phyloP scores from a whole-genome alignment of 2,888 invertebrate species.

The Nymphalis urticae region DNA sequence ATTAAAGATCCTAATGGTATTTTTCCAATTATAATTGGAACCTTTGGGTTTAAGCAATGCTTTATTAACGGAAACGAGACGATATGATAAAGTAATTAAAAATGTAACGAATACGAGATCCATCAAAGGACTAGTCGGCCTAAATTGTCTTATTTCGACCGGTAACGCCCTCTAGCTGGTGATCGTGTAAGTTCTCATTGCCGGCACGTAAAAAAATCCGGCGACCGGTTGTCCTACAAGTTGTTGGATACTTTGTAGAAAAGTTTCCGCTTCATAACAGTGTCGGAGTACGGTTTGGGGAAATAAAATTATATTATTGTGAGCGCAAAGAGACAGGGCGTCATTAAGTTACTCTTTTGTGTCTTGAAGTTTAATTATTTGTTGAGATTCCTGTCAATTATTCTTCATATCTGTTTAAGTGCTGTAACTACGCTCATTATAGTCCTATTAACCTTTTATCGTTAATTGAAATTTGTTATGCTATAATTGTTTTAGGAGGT shows the following conservation, averaged over 20 bases:
- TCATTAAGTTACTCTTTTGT: conserved; percentile 38
- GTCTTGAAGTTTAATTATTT: conserved; percentile 32
- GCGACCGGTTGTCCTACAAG: conserved; percentile 37
- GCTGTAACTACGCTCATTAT: conserved; percentile 12
- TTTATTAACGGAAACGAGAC: conserved; percentile 21
- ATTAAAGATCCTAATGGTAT: neutral
- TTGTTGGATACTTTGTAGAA: conserved; percentile 30
- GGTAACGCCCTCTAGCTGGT: conserved; percentile 38
- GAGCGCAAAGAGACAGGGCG: conserved; percentile 36
- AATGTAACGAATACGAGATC: conserved; percentile 35
- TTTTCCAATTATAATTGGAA: conserved; percentile 2
- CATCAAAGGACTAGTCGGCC: conserved; percentile 36
- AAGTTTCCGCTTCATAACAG: conserved; percentile 39
- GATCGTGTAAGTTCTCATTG: conserved; percentile 20
- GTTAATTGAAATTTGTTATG: conserved; percentile 4
- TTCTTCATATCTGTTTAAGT: conserved; percentile 18
- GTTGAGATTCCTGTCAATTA: conserved; percentile 24
- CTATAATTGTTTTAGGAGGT: neutral
- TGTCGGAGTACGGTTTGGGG: conserved; percentile 39
- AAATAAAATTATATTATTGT: conserved; percentile 42
- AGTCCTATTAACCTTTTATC: conserved; percentile 4
- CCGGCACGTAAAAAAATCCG: conserved; percentile 35
- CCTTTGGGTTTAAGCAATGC: conserved; percentile 11
- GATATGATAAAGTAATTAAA: conserved; percentile 35
- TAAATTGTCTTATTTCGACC: conserved; percentile 34